Percentiles rank a stretch among this genome's conserved stretches.
These are phyloP conservation scores for Aphelenchoides fujianensis DNA, from an alignment of 1,140 invertebrate genomes.

Conservation along the genomic window DNA sequence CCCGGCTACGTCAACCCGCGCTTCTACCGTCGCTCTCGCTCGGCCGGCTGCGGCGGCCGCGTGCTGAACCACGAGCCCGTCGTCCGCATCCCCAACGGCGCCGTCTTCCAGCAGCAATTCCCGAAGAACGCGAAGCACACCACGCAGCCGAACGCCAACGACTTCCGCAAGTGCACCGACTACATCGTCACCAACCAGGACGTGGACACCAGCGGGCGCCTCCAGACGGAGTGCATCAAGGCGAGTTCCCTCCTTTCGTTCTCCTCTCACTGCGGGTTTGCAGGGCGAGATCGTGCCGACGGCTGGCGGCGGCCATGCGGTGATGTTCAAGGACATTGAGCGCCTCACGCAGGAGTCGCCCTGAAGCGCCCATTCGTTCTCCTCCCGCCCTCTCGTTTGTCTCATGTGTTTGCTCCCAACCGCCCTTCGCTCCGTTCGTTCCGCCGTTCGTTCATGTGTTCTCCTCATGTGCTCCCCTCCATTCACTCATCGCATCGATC, in stretches of 20 bases:
- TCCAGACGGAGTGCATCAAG: slow-evolving; percentile 89
- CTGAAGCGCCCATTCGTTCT: too few species aligned
- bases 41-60: slow-evolving; percentile 62
- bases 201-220: slow-evolving; percentile 80
- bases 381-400: too few species aligned
- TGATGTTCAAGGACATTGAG: slow-evolving; percentile 92
- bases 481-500: too few species aligned
- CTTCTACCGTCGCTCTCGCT: slow-evolving; percentile 40
- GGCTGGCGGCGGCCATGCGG: slow-evolving; percentile 84
- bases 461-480: too few species aligned
- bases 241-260: slow-evolving; percentile 62
- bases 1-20: slow-evolving; percentile 38
- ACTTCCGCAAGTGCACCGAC: slow-evolving; percentile 76
- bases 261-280: slow-evolving; percentile 25
- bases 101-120: slow-evolving; percentile 80
- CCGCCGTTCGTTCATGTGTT: too few species aligned
- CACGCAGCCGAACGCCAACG: slow-evolving; percentile 72
- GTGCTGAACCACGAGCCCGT: slow-evolving; percentile 86
- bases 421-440: too few species aligned
- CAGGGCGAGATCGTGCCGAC: slow-evolving; percentile 86
- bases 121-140: slow-evolving; percentile 78
- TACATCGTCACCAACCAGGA: slow-evolving; percentile 88
- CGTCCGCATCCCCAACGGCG: slow-evolving; percentile 68
- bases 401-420: too few species aligned
- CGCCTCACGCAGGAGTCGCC: slow-evolving; percentile 66